Evolutionary conservation across 2,888 invertebrate species (phyloP), one percentile per base, ranked within the genome.

Genomic region (Embidobia sp.): DNA sequence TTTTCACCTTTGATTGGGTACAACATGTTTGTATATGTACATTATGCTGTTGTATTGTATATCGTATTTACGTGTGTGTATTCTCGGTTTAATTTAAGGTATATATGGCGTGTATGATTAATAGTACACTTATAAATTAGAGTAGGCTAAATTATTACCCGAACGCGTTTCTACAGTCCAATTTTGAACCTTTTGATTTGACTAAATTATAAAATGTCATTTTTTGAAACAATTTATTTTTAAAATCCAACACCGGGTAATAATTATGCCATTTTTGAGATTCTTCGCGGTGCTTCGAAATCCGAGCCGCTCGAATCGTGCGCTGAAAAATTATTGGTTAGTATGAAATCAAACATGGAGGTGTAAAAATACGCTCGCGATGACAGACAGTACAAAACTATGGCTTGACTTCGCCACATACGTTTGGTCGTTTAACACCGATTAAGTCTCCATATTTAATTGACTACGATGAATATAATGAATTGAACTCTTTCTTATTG

Each of bases 21-120:
- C 77, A 81, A 77, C 57, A 79, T 77, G 86, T 87, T 88, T 88
- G 86, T 87, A 88, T 87, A 88, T 89, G 86, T 87, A 88, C 87
- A 88, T 87, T 85, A 88, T 87, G 86, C 88, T 82, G 83, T 81
- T 86, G 84, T 84, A 84, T 82, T 82, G 83, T 83, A 82, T 80
- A 76, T 80, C 85, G 85, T 86, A 85, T 85, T 84, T 85, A 87
- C 88, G 88, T 89, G 88, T 88, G 87, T 88, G 88, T 88, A 86
- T 85, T 86, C 85, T 85, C 85, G 87, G 84, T 85, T 85, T 87
- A 66, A 78, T 76, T 76, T 66, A 49, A 73, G 77, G 77, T 78
- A 77, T 79, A 78, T 78, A 79, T 73, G 77, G 29, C 57, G 72
- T 79, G 78, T 77, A 73, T 77, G 53, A 77, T 75, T 75, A 46